Evolutionary conservation across 1,140 invertebrate species (phyloP).

Genomic region (Drosophila repleta): DNA sequence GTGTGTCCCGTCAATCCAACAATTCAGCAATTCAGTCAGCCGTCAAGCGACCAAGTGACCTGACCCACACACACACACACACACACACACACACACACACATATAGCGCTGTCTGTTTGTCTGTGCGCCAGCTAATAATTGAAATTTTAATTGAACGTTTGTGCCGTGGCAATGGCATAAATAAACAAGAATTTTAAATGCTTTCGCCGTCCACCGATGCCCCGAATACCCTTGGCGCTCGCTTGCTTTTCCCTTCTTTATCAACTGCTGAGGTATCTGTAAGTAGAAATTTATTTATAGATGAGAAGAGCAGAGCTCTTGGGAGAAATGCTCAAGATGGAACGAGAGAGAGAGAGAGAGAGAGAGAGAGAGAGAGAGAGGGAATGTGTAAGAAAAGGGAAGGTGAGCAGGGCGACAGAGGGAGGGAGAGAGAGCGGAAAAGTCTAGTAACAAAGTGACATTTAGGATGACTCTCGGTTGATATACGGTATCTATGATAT

Average conservation of each 20-base stretch:
- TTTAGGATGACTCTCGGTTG: too few species aligned
- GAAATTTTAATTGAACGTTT: slow-evolving; percentile 74
- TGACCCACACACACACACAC: background rate
- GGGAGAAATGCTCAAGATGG: background rate
- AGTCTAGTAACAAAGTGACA: too few species aligned
- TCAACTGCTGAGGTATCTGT: too few species aligned
- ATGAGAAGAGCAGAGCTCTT: background rate
- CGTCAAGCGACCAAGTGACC: background rate
- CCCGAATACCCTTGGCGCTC: background rate
- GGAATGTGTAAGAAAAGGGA: too few species aligned
- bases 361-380: background rate
- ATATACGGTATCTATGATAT: too few species aligned
- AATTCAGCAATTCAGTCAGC: background rate
- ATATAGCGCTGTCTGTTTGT: slow-evolving; percentile 19
- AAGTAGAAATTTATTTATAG: too few species aligned
- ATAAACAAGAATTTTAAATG: slow-evolving; percentile 55
- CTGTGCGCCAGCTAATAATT: slow-evolving; percentile 66
- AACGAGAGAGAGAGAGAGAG: background rate
- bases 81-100: too few species aligned
- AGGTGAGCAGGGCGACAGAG: too few species aligned
- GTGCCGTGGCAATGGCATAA: slow-evolving; percentile 49
- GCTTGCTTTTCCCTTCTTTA: background rate
- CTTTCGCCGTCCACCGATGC: background rate
- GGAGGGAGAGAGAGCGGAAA: too few species aligned
- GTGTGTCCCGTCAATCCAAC: background rate